Evolutionary conservation across 37 sponge, comb jelly and placozoan species (phyloP).

Genomic region (Sycon ciliatum): DNA sequence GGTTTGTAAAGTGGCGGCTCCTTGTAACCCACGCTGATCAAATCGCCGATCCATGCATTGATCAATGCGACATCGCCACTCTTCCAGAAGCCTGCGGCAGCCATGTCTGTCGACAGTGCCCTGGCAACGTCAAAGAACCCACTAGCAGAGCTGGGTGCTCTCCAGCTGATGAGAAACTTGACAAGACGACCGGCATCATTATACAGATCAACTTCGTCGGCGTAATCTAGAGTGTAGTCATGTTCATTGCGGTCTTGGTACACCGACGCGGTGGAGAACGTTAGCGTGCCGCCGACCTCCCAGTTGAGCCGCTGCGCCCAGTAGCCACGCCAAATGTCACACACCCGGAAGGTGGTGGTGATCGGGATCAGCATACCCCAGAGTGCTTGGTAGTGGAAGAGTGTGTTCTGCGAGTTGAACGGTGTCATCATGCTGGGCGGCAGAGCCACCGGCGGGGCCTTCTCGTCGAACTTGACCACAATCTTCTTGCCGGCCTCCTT

Average conservation of each 20-base stretch:
- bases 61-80: conserved; percentile 26
- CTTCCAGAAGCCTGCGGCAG: conserved; percentile 27
- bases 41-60: conserved; percentile 26
- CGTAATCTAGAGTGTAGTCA: conserved; percentile 27
- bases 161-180: conserved; percentile 27
- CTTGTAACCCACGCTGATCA: conserved; percentile 24
- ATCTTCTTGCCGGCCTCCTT: too few species aligned
- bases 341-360: conserved; percentile 32
- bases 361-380: conserved; percentile 44
- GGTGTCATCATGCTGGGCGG: conserved; percentile 39
- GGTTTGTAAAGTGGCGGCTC: too few species aligned
- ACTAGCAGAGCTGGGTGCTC: too few species aligned
- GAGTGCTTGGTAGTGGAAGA: conserved; percentile 28
- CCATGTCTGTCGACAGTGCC: conserved; percentile 23
- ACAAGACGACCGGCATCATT: conserved; percentile 33
- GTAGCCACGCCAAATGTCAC: conserved; percentile 59
- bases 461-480: too few species aligned
- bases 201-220: conserved; percentile 40
- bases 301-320: conserved; percentile 35
- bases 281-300: conserved; percentile 31
- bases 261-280: conserved; percentile 25
- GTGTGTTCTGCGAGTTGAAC: conserved; percentile 48
- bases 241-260: conserved; percentile 41
- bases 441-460: too few species aligned
- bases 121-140: too few species aligned